phyloP scores from a whole-genome alignment of 2,113 vertebrate genomes.

The Sander vitreus region DNA sequence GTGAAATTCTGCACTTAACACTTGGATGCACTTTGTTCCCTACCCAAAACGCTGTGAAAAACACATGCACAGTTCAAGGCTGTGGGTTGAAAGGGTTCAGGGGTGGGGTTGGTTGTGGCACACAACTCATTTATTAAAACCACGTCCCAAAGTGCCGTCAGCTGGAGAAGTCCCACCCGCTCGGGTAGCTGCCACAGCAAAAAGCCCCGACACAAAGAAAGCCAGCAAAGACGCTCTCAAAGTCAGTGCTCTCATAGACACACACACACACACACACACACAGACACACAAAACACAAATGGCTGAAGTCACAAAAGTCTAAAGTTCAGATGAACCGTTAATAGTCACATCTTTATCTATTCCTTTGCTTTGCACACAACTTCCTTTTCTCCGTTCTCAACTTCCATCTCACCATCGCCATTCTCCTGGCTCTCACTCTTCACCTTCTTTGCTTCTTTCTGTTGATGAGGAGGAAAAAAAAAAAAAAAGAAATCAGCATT shows the following conservation, averaged over 20 bases:
- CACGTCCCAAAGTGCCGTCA: conserved; percentile 44
- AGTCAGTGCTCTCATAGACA: conserved; percentile 44
- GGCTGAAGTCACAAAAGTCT: conserved; percentile 77
- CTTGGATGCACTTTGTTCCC: conserved; percentile 40
- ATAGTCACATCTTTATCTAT: conserved; percentile 52
- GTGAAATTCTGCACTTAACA: conserved; percentile 57
- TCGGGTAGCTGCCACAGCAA: conserved; percentile 68
- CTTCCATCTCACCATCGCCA: conserved; percentile 71
- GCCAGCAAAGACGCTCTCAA: conserved; percentile 44
- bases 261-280: conserved; percentile 51
- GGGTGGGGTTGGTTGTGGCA: conserved; percentile 15
- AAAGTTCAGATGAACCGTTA: conserved; percentile 57
- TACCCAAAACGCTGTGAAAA: conserved; percentile 41
- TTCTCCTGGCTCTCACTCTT: conserved; percentile 64
- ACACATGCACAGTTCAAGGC: conserved; percentile 64
- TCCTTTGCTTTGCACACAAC: conserved; percentile 57
- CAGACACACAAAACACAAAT: too few relatives aligned
- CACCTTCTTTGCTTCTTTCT: conserved; percentile 76
- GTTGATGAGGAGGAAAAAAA: not conserved
- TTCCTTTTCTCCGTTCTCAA: conserved; percentile 76
- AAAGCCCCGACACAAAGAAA: conserved; percentile 57
- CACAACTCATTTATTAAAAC: conserved; percentile 38
- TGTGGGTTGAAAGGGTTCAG: conserved; percentile 27
- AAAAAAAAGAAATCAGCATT: not conserved
- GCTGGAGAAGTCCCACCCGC: conserved; percentile 43